These are phyloP conservation scores for Scytalopus superciliaris DNA, from an alignment of 2,113 vertebrate genomes.

Conservation along the genomic window DNA sequence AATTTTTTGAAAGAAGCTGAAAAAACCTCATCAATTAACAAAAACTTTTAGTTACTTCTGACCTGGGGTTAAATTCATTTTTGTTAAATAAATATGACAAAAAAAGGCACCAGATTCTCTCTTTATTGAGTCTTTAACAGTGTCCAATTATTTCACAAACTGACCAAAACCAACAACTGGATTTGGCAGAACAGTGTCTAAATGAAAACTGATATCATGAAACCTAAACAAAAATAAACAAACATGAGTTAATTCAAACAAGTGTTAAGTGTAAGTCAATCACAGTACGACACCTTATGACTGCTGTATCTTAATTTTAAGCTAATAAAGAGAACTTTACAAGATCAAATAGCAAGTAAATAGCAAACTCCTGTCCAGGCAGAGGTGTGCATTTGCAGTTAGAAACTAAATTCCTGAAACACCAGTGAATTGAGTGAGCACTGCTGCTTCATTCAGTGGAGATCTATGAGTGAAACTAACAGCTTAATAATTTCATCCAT, in stretches of 20 bases:
- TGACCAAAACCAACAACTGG: background rate
- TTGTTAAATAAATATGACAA: background rate
- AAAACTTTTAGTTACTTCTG: background rate
- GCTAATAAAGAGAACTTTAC: background rate
- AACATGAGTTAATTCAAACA: background rate
- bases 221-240: background rate
- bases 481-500: background rate
- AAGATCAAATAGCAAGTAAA: background rate
- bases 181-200: background rate
- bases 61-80: background rate
- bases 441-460: background rate
- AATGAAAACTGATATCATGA: background rate
- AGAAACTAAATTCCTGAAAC: background rate
- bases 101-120: background rate
- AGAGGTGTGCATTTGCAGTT: background rate
- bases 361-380: background rate
- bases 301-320: background rate
- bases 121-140: background rate
- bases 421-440: background rate
- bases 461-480: background rate
- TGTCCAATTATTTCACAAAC: background rate
- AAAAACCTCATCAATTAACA: too few relatives aligned
- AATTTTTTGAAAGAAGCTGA: background rate
- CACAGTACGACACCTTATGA: background rate
- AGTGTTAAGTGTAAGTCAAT: background rate